phyloP scores from a whole-genome alignment of 2,113 vertebrate species.

The Ailurus styani region DNA sequence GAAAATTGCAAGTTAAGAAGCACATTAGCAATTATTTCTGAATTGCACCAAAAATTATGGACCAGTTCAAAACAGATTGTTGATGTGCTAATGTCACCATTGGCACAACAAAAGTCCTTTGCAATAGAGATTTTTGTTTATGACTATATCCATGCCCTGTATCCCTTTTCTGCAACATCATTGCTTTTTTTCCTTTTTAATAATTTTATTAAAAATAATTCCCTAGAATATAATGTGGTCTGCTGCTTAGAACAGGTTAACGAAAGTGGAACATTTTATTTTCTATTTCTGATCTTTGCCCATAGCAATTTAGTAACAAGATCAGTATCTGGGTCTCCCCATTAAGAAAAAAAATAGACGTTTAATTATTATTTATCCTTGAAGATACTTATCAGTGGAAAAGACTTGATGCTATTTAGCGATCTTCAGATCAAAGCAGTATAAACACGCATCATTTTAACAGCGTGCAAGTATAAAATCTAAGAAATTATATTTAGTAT shows the following conservation, averaged over 20 bases:
- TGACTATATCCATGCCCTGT: not conserved
- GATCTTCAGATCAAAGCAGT: conserved; percentile 20
- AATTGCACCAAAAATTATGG: conserved; percentile 16
- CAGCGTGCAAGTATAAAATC: not conserved
- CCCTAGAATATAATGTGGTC: not conserved
- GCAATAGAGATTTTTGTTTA: conserved; percentile 19
- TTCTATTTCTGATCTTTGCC: conserved; percentile 38
- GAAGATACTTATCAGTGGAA: not conserved
- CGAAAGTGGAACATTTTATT: not conserved
- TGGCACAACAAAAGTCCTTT: conserved; percentile 12
- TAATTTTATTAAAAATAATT: conserved; percentile 28
- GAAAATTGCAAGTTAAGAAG: conserved; percentile 42
- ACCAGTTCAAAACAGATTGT: conserved; percentile 25
- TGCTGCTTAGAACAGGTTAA: not conserved
- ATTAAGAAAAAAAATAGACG: not conserved
- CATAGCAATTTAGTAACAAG: not conserved
- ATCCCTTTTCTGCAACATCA: not conserved
- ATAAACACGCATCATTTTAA: not conserved
- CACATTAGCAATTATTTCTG: conserved; percentile 40
- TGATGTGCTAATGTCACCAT: not conserved
- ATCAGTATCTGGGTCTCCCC: not conserved
- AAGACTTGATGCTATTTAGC: not conserved
- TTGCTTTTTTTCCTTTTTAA: conserved; percentile 17
- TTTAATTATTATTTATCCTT: conserved; percentile 33
- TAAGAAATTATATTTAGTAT: not conserved